Evolutionary conservation across 2,797 vertebrate genomes (phyloP), one percentile per base, ranked within the genome.

Genomic region (Catostomus latipinnis): DNA sequence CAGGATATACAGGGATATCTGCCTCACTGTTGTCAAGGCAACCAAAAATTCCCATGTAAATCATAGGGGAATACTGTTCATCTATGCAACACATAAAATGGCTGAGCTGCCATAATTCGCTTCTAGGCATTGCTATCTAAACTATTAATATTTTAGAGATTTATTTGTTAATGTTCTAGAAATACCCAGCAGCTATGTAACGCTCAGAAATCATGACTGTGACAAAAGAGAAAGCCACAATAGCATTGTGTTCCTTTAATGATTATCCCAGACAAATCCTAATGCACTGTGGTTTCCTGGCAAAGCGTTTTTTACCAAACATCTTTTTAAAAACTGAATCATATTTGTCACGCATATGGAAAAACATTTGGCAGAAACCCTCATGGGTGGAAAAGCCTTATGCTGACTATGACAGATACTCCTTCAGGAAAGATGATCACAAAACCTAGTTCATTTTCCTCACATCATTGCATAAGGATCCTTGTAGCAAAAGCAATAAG

Each of bases 31-130:
- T 83, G 81, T 79, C 84, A 85, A 81, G 46, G 68, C 52, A 79
- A 85, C 78, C 14, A 58, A 50, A 80, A 76, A 73, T 49, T 46
- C 49, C 83, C 61, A 69, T 56, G 68, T 77, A 48, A 76, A 54
- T 12, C 69, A 72, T 53, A 61, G 67, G 79, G 80, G 77, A 71
- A 74, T 34, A 22, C 13, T 72, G 75, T 81, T 79, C 48, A 49
- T 76, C 53, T 34, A 56, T 71, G 70, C 72, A 56, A 66, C n/a
- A 75, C 58, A 74, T 80, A 82, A 86, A 82, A 86, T 34, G 34
- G 34, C 79, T 79, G 79, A 71, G 62, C 54, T 77, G 70, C 52
- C 65, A 80, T 71, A 71, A 68, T 65, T 68, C 11, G 45, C 74
- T 78, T 73, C 56, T 8, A 49, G 58, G 16, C 11, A 78, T 52